Conservation (phyloP, 2,113 vertebrate genomes). For the Miniopterus natalensis region DNA sequence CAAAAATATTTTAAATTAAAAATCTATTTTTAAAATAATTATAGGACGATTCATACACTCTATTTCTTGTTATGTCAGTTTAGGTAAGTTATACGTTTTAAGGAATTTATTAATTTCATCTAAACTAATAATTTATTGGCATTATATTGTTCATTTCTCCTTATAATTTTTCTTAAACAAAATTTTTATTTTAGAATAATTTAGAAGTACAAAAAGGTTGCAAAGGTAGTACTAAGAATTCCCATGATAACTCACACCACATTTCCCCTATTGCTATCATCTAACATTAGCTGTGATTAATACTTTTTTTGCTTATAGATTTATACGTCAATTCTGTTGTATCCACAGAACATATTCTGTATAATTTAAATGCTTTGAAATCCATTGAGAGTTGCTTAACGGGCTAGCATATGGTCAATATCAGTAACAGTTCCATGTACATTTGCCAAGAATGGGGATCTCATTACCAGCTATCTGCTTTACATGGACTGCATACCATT, state of each 20-base stretch:
- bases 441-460: neutral
- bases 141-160: neutral
- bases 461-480: slow-evolving; percentile 6
- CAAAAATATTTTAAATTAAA: slow-evolving; percentile 30
- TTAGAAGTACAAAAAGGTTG: neutral
- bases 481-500: neutral
- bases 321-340: slow-evolving; percentile 41
- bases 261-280: neutral
- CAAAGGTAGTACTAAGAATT: neutral
- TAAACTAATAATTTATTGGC: slow-evolving; percentile 26
- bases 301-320: neutral
- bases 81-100: neutral
- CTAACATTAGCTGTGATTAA: too few relatives aligned
- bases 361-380: slow-evolving; percentile 46
- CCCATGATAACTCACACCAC: neutral
- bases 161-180: slow-evolving; percentile 52
- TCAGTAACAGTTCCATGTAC: neutral
- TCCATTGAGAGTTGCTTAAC: neutral
- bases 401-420: neutral
- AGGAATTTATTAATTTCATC: neutral
- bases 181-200: slow-evolving; percentile 32
- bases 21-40: slow-evolving; percentile 29
- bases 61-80: slow-evolving; percentile 24
- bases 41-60: neutral
- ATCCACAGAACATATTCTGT: neutral